Conservation (phyloP, 2,888 invertebrate species). For the Cinara cedri region DNA sequence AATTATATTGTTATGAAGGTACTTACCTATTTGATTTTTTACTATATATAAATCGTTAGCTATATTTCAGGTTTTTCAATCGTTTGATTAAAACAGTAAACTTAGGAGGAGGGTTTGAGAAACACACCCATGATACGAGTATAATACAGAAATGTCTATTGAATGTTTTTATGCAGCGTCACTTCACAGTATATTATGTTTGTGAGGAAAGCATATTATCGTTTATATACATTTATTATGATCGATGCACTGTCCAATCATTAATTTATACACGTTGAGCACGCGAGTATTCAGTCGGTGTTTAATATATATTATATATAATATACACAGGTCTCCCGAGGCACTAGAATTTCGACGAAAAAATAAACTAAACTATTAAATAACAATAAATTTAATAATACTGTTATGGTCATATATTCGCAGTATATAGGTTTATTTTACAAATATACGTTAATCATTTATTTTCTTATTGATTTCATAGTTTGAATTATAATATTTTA, state of each 20-base stretch:
- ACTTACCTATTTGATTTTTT: too few species aligned
- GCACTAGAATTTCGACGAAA: neutral
- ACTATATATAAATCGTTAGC: too few species aligned
- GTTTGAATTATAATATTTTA: too few species aligned
- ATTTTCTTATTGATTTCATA: too few species aligned
- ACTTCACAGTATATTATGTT: conserved; percentile 4
- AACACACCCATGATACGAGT: neutral
- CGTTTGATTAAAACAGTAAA: neutral
- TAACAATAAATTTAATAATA: neutral
- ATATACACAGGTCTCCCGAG: conserved; percentile 8
- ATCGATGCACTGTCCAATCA: conserved; percentile 18
- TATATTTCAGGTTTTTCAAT: neutral
- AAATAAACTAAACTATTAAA: neutral
- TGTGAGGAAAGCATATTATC: conserved; percentile 16
- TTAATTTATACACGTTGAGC: conserved; percentile 17
- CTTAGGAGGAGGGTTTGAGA: neutral
- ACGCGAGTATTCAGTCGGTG: neutral
- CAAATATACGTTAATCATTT: too few species aligned
- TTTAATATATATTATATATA: neutral
- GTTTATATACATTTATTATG: conserved; percentile 17
- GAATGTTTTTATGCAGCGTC: conserved; percentile 1
- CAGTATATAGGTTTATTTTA: neutral
- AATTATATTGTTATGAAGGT: too few species aligned
- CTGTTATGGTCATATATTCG: too few species aligned
- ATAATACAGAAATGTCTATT: conserved; percentile 8